Evolutionary conservation across 2,113 vertebrate genomes (phyloP).

Genomic region (Oriolus oriolus): DNA sequence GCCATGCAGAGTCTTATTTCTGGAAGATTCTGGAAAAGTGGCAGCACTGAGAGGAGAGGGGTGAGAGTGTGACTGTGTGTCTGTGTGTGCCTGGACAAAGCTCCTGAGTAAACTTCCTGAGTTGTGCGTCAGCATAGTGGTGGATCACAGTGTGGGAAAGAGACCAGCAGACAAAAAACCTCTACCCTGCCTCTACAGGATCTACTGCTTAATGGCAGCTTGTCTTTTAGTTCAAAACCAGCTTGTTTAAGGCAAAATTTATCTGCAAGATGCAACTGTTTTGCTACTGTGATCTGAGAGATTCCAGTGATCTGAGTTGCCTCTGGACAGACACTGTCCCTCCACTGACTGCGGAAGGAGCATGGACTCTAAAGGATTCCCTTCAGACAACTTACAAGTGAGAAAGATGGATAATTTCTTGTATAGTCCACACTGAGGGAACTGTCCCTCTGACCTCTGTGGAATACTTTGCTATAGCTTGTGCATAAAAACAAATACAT

Average conservation of each 20-base stretch:
- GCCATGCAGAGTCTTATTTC: not conserved
- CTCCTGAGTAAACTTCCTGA: not conserved
- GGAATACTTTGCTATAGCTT: not conserved
- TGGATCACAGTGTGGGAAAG: fast-evolving
- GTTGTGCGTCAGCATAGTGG: fast-evolving
- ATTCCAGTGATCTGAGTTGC: not conserved
- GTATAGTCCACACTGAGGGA: not conserved
- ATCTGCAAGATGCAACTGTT: not conserved
- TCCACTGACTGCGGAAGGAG: not conserved
- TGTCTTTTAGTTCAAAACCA: not conserved
- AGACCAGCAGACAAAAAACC: not conserved
- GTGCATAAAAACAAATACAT: not conserved
- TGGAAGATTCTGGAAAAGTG: not conserved
- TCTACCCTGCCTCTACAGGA: not conserved
- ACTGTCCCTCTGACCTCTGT: not conserved
- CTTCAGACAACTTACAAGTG: not conserved
- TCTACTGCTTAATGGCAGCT: not conserved
- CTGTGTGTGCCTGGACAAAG: not conserved
- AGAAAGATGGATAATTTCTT: not conserved
- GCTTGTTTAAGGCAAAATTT: not conserved
- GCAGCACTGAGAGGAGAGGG: fast-evolving
- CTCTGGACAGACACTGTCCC: not conserved
- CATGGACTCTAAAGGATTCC: not conserved
- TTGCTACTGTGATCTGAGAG: not conserved
- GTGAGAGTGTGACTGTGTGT: not conserved